Evolutionary conservation across 2,113 vertebrate species (phyloP).

Genomic region (Peromyscus maniculatus): DNA sequence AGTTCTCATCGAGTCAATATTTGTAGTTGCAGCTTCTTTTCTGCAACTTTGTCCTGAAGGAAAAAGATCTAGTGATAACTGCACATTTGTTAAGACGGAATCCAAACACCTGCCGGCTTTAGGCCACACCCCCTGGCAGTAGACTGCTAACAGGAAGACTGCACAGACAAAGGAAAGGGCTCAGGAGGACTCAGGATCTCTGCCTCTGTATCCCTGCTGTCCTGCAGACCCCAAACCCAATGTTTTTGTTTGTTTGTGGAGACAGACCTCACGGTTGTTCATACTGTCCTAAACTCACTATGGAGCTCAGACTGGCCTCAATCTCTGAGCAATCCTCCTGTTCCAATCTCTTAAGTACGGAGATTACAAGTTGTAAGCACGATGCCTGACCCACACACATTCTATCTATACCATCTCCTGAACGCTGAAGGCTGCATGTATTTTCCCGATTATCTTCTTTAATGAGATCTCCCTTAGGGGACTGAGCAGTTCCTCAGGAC

Average conservation of each 20-base stretch:
- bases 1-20: not conserved
- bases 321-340: not conserved
- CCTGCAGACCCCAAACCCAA: not conserved
- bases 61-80: not conserved
- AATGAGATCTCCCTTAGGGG: not conserved
- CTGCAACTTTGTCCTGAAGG: not conserved
- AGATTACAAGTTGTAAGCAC: not conserved
- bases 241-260: not conserved
- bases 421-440: not conserved
- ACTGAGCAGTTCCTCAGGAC: not conserved
- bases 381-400: not conserved
- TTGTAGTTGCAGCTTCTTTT: not conserved
- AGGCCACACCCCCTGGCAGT: not conserved
- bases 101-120: not conserved
- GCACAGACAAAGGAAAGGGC: not conserved
- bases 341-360: not conserved
- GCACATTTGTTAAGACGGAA: not conserved
- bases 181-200: not conserved
- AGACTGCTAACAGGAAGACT: not conserved
- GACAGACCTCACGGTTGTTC: not conserved
- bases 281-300: not conserved
- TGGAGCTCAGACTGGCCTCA: not conserved
- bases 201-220: not conserved
- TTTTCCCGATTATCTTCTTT: not conserved
- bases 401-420: not conserved